Evolutionary conservation across 1,140 invertebrate genomes (phyloP).

Genomic region (Diprion similis): DNA sequence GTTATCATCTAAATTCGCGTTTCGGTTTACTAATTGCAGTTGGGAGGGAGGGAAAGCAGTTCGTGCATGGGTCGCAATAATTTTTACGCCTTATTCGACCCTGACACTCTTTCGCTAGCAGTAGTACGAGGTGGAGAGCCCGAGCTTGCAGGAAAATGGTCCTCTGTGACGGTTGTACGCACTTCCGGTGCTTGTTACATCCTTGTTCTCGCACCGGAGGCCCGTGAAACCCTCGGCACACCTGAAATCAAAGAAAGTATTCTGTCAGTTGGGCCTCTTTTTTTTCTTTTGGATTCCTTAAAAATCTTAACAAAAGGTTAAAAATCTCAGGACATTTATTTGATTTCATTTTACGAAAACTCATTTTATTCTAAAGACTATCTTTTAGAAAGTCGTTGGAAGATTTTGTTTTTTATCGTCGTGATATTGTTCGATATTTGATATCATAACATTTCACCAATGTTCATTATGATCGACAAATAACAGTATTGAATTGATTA

Average conservation of each 20-base stretch:
- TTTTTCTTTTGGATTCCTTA: neutral
- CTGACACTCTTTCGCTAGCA: conserved; percentile 63
- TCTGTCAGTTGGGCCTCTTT: neutral
- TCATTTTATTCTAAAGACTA: too few relatives aligned
- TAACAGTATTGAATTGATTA: too few relatives aligned
- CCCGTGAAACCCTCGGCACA: conserved; percentile 85
- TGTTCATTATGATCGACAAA: too few relatives aligned
- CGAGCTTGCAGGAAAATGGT: conserved; percentile 66
- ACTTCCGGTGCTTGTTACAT: conserved; percentile 70
- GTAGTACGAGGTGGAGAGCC: conserved; percentile 67
- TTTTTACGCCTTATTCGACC: conserved; percentile 48
- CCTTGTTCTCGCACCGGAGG: conserved; percentile 83
- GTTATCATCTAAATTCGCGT: neutral
- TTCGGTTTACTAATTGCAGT: neutral
- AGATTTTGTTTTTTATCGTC: too few relatives aligned
- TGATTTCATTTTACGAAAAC: too few relatives aligned
- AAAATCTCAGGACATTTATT: too few relatives aligned
- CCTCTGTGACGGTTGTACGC: conserved; percentile 66
- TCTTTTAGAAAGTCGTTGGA: too few relatives aligned
- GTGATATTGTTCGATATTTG: too few relatives aligned
- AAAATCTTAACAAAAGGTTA: too few relatives aligned
- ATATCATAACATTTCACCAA: too few relatives aligned
- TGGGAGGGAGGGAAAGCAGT: neutral
- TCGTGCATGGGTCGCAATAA: conserved; percentile 46
- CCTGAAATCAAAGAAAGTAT: conserved; percentile 66